phyloP scores from a whole-genome alignment of 2,797 vertebrate genomes.

The Alectoris magna region DNA sequence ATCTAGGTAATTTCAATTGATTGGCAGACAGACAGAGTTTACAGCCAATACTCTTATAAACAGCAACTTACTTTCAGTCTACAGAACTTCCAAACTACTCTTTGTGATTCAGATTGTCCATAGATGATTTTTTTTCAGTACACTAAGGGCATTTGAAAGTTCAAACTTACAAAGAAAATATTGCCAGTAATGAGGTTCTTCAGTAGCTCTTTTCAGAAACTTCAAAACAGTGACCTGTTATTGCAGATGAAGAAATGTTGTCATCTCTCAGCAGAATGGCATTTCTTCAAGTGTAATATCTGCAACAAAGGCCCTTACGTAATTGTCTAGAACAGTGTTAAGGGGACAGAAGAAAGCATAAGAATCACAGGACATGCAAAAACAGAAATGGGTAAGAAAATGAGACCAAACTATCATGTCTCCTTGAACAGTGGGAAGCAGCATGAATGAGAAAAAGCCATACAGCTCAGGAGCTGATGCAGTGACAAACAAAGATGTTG shows the following conservation, averaged over 20 bases:
- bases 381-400: not conserved
- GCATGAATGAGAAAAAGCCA: not conserved
- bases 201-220: constrained; percentile 27
- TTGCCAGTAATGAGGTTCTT: constrained; percentile 7
- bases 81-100: not conserved
- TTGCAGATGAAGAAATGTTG: not conserved
- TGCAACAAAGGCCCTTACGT: not conserved
- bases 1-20: constrained; percentile 1
- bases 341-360: not conserved
- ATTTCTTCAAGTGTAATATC: not conserved
- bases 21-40: constrained; percentile 9
- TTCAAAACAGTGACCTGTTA: constrained; percentile 37
- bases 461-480: not conserved
- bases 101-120: not conserved
- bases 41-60: not conserved
- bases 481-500: not conserved
- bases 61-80: constrained; percentile 34
- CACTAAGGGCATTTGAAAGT: not conserved
- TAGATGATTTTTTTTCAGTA: not conserved
- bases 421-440: not conserved
- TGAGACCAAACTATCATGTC: not conserved
- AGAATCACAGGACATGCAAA: not conserved
- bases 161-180: constrained; percentile 17
- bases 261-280: not conserved
- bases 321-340: not conserved